Conservation (phyloP, 2,888 invertebrate species). For the Balanococcus diminutus region DNA sequence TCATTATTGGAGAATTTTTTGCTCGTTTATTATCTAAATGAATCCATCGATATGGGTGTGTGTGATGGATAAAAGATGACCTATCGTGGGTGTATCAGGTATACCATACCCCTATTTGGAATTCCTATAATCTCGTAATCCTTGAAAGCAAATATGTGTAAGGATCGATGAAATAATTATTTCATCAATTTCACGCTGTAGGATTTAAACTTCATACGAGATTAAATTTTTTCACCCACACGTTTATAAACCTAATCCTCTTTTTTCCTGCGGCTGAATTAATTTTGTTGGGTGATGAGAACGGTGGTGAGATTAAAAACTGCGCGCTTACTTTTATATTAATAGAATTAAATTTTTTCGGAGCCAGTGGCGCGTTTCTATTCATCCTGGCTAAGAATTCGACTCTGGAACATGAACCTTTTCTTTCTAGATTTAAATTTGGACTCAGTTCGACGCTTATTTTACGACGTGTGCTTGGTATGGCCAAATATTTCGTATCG, state of each 20-base stretch:
- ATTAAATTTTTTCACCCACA: constrained; percentile 38
- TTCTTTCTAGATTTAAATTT: constrained; percentile 24
- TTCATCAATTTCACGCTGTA: not conserved
- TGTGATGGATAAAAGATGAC: not conserved
- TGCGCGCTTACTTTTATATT: constrained; percentile 46
- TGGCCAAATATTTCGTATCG: constrained; percentile 55
- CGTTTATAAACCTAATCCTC: not conserved
- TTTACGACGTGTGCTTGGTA: constrained; percentile 50
- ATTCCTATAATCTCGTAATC: not conserved
- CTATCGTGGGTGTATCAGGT: not conserved
- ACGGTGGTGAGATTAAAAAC: not conserved
- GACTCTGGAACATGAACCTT: constrained; percentile 43
- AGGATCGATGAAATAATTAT: constrained; percentile 30
- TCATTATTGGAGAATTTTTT: not conserved
- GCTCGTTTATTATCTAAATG: too few relatives aligned
- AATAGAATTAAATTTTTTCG: constrained; percentile 7
- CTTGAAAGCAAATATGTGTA: constrained; percentile 19
- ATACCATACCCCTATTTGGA: not conserved
- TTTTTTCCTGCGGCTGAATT: not conserved
- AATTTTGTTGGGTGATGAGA: not conserved
- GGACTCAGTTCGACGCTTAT: constrained; percentile 18
- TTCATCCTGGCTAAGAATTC: constrained; percentile 42
- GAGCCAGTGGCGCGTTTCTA: constrained; percentile 14
- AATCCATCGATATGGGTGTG: too few relatives aligned
- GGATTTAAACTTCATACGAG: not conserved